These are phyloP conservation scores for Egretta garzetta DNA, from an alignment of 2,113 vertebrate genomes.

Conservation along the genomic window DNA sequence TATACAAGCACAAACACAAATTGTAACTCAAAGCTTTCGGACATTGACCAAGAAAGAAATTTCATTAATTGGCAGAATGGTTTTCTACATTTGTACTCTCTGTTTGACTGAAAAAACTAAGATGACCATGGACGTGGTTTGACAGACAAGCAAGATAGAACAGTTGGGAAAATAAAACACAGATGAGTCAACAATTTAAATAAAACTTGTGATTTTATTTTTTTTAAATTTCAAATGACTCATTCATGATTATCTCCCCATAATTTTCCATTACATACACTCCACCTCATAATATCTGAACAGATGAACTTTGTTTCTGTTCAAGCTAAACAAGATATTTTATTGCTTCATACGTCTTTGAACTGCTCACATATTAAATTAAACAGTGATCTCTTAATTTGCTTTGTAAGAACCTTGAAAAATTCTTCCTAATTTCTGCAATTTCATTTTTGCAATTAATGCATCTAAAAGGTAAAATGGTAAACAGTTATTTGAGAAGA, in stretches of 20 bases:
- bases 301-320: slow-evolving; percentile 23
- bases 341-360: neutral
- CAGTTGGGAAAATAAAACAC: slow-evolving; percentile 39
- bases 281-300: neutral
- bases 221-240: slow-evolving; percentile 44
- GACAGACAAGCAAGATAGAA: slow-evolving; percentile 30
- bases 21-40: neutral
- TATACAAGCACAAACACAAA: neutral
- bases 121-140: neutral
- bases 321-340: neutral
- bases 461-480: neutral
- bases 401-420: neutral
- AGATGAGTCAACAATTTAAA: slow-evolving; percentile 66
- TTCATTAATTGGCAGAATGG: accelerated
- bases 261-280: slow-evolving; percentile 8
- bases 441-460: neutral
- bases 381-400: neutral
- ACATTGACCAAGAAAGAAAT: neutral
- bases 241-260: slow-evolving; percentile 16
- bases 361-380: neutral
- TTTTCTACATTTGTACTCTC: neutral
- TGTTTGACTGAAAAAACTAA: neutral
- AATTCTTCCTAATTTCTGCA: neutral
- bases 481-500: neutral
- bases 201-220: slow-evolving; percentile 58